phyloP scores from a whole-genome alignment of 1,140 invertebrate species.

The Whitmania pigra region DNA sequence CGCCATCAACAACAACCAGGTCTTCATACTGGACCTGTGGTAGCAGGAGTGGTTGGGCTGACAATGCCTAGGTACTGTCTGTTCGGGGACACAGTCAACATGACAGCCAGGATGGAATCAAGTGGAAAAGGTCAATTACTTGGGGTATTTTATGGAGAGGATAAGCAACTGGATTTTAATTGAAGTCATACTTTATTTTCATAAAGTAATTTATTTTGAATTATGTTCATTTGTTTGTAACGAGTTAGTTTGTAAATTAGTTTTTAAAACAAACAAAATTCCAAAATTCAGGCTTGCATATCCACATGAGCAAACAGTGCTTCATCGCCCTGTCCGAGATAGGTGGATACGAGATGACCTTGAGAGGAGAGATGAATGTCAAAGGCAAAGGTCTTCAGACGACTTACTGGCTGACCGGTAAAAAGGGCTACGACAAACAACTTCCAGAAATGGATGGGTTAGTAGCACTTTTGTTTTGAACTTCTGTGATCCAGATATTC shows the following conservation, averaged over 20 bases:
- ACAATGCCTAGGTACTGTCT: slow-evolving; percentile 84
- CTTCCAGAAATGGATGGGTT: slow-evolving; percentile 47
- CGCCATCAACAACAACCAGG: slow-evolving; percentile 15
- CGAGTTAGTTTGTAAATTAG: too few relatives aligned
- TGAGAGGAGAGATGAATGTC: slow-evolving; percentile 20
- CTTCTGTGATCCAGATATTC: too few relatives aligned
- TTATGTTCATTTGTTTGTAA: too few relatives aligned
- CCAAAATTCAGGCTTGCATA: slow-evolving; percentile 10
- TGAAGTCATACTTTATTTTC: too few relatives aligned
- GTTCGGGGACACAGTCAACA: slow-evolving; percentile 52
- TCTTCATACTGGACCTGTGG: slow-evolving; percentile 49
- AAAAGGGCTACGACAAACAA: slow-evolving; percentile 56
- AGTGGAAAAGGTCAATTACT: slow-evolving; percentile 34
- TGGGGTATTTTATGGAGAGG: slow-evolving; percentile 40
- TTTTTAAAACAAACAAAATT: background rate
- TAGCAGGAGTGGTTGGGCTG: slow-evolving; percentile 75
- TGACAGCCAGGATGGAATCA: slow-evolving; percentile 72
- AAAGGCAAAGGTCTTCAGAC: slow-evolving; percentile 62
- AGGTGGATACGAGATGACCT: slow-evolving; percentile 21
- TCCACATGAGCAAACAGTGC: slow-evolving; percentile 19
- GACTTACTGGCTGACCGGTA: slow-evolving; percentile 68
- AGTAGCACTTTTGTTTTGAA: background rate
- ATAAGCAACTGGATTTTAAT: too few relatives aligned
- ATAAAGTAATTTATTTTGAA: too few relatives aligned
- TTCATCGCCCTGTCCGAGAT: slow-evolving; percentile 9